Conservation (phyloP, 2,888 invertebrate species). For the Girardia tigrina region DNA sequence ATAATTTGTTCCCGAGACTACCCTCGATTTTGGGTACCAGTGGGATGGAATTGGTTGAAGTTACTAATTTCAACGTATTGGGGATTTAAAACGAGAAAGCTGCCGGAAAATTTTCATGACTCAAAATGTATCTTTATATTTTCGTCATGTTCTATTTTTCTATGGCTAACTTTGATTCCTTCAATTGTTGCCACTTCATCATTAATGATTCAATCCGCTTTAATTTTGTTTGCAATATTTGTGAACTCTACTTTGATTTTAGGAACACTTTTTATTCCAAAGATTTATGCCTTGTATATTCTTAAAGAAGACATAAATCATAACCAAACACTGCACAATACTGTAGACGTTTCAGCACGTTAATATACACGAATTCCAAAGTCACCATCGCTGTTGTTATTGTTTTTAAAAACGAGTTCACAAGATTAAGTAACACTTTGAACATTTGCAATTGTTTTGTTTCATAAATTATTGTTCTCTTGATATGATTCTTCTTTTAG, state of each 20-base stretch:
- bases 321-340: constrained; percentile 1
- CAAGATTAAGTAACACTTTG: no score
- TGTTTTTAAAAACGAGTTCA: no score
- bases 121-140: background rate
- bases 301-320: background rate
- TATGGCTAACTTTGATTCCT: background rate
- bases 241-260: background rate
- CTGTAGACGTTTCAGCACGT: constrained; percentile 4
- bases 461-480: no score
- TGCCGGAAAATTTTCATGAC: constrained; percentile 16
- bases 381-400: no score
- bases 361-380: no score
- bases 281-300: constrained; percentile 10
- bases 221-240: background rate
- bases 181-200: background rate
- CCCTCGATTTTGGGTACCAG: constrained; percentile 8
- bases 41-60: constrained; percentile 3
- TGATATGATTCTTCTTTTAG: no score
- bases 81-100: background rate
- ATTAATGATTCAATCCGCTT: constrained; percentile 1
- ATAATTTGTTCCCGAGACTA: background rate
- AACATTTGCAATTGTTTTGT: no score
- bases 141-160: constrained; percentile 1
- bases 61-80: constrained; percentile 14
- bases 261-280: constrained; percentile 13